Base-by-base conservation (phyloP, 92 coral and sea anemone species). In the Heteractis magnifica region DNA sequence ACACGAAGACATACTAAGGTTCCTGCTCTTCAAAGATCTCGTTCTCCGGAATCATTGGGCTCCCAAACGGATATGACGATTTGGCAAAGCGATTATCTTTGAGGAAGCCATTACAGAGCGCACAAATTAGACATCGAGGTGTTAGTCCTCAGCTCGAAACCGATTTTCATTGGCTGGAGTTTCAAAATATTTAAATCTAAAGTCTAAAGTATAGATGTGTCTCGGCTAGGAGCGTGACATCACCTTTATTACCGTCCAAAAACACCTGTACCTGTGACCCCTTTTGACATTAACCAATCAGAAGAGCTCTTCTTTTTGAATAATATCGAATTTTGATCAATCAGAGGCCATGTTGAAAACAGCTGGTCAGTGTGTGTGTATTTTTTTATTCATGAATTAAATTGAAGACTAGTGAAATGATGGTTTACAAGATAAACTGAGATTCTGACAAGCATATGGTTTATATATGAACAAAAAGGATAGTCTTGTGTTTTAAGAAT, bases 261-360 rank as follows among this genome's bases (percentile, higher is more conserved):
- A 49, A 77, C 55, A 64, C 62, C 62, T 81, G 79, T 20, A 68
- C 77, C 71, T 79, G 82, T 60, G 74, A 55, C 12, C 71, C 71
- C 65, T 26, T 11, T 80, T 68, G 18, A 21, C 60, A 65, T 16
- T 4, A 68, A 53, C 81, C 87, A 83, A 83, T 83, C 87, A 83
- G 15, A 80, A 23, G 9, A 13, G 60, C 10, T 10, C 41, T 13
- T 65, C 60, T 80, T 48, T 10, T 48, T 10, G n/a, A 65, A 80
- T 10, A 41, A 59, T 80, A 19, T 48, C 44, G 20, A 52, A 10
- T 58, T 59, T 49, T 13, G 49, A 48, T 78, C 85, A 81, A 81
- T 81, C 19, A 56, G 52, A 81, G n/a, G 12, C 34, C 77, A 14
- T n/a, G 9, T 78, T 65, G 20, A 41, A 49, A 52, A 8, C 71